Base-by-base conservation (phyloP, 2,888 invertebrate species). In the Microplitis manilae region DNA sequence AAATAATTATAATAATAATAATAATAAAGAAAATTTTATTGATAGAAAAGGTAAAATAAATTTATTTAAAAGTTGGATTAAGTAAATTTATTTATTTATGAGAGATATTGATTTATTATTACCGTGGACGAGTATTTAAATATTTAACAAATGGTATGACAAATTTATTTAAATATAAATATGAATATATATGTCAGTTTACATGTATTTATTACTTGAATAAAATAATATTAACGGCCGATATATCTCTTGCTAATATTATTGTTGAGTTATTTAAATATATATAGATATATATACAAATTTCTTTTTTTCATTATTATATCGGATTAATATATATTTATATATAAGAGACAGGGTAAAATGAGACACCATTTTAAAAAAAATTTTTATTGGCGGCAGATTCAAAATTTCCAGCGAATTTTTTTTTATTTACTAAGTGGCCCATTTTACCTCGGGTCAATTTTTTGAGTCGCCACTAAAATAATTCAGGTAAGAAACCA, bases 151-250 rank as follows among this genome's bases (percentile, higher is more conserved):
- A 30, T 30, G 30, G 30, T 30, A 30, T 30, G 30, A 30, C 2
- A 2, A 30, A 30, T 30, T 30, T 30, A 4, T 30, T 30, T 30
- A 30, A 30, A 30, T 30, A 30, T 30, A 30, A 30, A 50, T 9
- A 73, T 73, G 13, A 15, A 72, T 30, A 72, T n/a, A 40, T 39
- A 65, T 30, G 61, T 60, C n/a, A 30, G 30, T 50, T 72, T 72
- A 72, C 72, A 61, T 60, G n/a, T 60, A 62, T 39, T 72, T 60
- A 38, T 15, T 15, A 20, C 50, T 60, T 50, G 62, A 8, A 41
- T 70, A 76, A 30, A 60, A 71, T 71, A 65, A 76, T 76, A 71
- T 59, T 60, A 40, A 30, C 50, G 65, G 60, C 61, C 67, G 39
- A 72, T 38, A 72, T 5, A 50, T 50, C 50, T 50, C 50, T 50